These are phyloP conservation scores for Eclectus roratus DNA, from an alignment of 2,113 vertebrate genomes.

Conservation along the genomic window DNA sequence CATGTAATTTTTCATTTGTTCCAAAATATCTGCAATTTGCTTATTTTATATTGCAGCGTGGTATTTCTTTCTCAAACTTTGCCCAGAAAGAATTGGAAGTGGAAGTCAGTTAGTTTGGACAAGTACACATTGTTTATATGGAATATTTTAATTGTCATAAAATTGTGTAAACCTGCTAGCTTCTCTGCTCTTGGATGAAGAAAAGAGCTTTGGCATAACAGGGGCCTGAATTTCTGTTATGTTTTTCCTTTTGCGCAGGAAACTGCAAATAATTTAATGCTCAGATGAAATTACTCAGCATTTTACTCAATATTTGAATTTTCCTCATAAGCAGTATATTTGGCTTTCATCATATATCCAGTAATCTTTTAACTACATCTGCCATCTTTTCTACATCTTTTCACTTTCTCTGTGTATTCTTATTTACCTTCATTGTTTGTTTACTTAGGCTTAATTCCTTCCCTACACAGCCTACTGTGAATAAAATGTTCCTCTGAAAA, in stretches of 20 bases:
- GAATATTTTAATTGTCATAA: slow-evolving; percentile 57
- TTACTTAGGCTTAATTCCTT: slow-evolving; percentile 43
- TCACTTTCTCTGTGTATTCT: neutral
- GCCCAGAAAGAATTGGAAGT: slow-evolving; percentile 40
- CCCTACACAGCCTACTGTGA: neutral
- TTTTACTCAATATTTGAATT: slow-evolving; percentile 23
- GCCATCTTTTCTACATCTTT: neutral
- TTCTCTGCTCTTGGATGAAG: slow-evolving; percentile 36
- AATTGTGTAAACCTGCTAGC: slow-evolving; percentile 34
- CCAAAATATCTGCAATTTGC: slow-evolving; percentile 37
- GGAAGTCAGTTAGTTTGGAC: slow-evolving; percentile 32
- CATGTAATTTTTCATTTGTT: slow-evolving; percentile 20
- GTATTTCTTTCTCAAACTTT: slow-evolving; percentile 29
- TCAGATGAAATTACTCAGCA: slow-evolving; percentile 66
- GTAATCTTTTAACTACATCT: neutral
- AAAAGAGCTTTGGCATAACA: slow-evolving; percentile 29
- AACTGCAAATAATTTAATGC: slow-evolving; percentile 58
- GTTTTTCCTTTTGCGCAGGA: slow-evolving; percentile 34
- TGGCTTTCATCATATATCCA: neutral
- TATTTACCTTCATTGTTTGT: slow-evolving; percentile 43
- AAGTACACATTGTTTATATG: slow-evolving; percentile 53
- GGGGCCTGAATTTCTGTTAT: slow-evolving; percentile 24
- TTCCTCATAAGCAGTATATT: neutral
- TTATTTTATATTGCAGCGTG: slow-evolving; percentile 43
- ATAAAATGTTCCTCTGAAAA: slow-evolving; percentile 57